Conservation (phyloP, 2,888 invertebrate species). For the Fragum sueziense region DNA sequence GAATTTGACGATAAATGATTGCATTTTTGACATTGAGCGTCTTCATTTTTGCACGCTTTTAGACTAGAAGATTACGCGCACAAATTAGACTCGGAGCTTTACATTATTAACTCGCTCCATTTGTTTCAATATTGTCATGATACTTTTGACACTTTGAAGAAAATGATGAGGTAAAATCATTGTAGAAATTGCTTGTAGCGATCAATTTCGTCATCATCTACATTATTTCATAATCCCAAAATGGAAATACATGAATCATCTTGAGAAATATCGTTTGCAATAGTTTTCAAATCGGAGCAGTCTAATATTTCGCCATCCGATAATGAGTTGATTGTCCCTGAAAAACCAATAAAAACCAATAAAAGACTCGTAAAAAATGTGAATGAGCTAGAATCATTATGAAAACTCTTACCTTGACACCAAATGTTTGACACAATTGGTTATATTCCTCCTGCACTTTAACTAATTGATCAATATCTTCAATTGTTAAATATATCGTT, state of each 20-base stretch:
- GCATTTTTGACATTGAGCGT: background rate
- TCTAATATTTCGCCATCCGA: no score
- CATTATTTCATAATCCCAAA: background rate
- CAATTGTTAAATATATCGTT: background rate
- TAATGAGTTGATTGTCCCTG: no score
- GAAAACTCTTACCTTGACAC: background rate
- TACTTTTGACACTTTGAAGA: background rate
- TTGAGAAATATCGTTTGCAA: background rate
- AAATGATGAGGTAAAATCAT: background rate
- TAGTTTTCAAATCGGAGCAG: background rate
- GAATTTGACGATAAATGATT: background rate
- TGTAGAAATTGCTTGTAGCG: background rate
- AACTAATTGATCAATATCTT: background rate
- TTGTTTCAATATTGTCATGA: background rate
- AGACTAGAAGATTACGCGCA: background rate
- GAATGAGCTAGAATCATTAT: background rate
- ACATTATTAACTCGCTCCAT: background rate
- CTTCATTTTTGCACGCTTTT: background rate
- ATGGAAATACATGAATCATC: background rate
- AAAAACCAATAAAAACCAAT: background rate
- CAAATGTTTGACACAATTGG: background rate
- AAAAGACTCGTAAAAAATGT: background rate
- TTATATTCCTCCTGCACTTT: background rate
- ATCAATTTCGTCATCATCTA: no score
- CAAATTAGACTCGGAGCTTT: background rate